Percentiles rank a stretch among this genome's conserved stretches.
Conservation (phyloP, 2,888 invertebrate species). For the Lasioglossum calceatum region DNA sequence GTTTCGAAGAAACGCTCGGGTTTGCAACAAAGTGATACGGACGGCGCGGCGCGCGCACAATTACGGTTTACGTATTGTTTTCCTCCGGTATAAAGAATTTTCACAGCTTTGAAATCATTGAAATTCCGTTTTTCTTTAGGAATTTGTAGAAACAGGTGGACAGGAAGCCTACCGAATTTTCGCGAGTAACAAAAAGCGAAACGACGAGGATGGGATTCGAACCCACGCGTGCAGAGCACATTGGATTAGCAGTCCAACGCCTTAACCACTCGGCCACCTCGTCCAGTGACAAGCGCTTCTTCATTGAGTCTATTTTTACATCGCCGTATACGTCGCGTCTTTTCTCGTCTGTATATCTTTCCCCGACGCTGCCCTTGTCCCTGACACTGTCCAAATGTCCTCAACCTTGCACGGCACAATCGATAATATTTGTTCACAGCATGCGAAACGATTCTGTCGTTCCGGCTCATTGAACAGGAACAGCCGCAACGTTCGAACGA, state of each 20-base stretch:
- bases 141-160: background rate
- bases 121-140: background rate
- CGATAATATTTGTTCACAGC: slow-evolving; percentile 9
- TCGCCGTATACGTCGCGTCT: background rate
- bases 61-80: background rate
- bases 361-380: no score
- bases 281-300: slow-evolving; percentile 65
- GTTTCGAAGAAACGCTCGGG: background rate
- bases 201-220: slow-evolving; percentile 84
- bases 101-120: background rate
- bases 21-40: background rate
- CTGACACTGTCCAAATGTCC: slow-evolving; percentile 7
- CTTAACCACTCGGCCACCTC: slow-evolving; percentile 85
- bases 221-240: slow-evolving; percentile 85
- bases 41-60: background rate
- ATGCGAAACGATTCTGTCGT: slow-evolving; percentile 54
- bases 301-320: background rate
- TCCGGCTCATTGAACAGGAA: slow-evolving; percentile 64
- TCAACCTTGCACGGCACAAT: background rate
- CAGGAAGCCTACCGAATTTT: background rate
- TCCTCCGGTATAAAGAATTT: background rate
- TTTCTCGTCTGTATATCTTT: background rate
- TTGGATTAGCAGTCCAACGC: slow-evolving; percentile 85
- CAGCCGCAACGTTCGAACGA: slow-evolving; percentile 49
- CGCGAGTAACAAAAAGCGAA: slow-evolving; percentile 46